Conservation (phyloP, 2,113 vertebrate species). For the Ameiurus melas region DNA sequence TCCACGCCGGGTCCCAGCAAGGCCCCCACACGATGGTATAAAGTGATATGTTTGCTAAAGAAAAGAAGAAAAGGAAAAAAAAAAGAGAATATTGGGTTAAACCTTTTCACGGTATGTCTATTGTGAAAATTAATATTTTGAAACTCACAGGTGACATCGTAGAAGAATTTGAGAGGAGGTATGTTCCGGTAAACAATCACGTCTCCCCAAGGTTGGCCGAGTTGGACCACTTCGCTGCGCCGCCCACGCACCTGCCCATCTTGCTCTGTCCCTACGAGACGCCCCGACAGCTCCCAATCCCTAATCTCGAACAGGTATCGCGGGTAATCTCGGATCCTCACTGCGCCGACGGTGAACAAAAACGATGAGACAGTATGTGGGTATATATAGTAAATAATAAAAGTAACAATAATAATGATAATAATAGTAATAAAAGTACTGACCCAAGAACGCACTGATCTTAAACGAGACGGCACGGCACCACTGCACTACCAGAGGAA, state of each 20-base stretch:
- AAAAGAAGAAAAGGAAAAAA: neutral
- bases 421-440: slow-evolving; percentile 52
- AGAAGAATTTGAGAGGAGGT: slow-evolving; percentile 95
- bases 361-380: neutral
- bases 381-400: no score
- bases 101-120: neutral
- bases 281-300: slow-evolving; percentile 87
- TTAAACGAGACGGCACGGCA: slow-evolving; percentile 89
- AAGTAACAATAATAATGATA: no score
- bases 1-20: slow-evolving; percentile 98
- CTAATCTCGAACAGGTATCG: slow-evolving; percentile 96
- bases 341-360: slow-evolving; percentile 55
- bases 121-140: neutral
- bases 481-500: slow-evolving; percentile 90
- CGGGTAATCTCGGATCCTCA: slow-evolving; percentile 94
- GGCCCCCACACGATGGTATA: slow-evolving; percentile 98
- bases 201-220: slow-evolving; percentile 89
- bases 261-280: slow-evolving; percentile 89
- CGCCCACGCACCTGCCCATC: slow-evolving; percentile 84
- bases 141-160: slow-evolving; percentile 91
- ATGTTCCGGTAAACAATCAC: slow-evolving; percentile 88
- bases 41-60: slow-evolving; percentile 87
- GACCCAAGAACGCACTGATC: slow-evolving; percentile 85
- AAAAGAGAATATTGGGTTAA: neutral
- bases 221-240: slow-evolving; percentile 79